Conservation (phyloP, 2,888 invertebrate species). For the Drosophila recens region DNA sequence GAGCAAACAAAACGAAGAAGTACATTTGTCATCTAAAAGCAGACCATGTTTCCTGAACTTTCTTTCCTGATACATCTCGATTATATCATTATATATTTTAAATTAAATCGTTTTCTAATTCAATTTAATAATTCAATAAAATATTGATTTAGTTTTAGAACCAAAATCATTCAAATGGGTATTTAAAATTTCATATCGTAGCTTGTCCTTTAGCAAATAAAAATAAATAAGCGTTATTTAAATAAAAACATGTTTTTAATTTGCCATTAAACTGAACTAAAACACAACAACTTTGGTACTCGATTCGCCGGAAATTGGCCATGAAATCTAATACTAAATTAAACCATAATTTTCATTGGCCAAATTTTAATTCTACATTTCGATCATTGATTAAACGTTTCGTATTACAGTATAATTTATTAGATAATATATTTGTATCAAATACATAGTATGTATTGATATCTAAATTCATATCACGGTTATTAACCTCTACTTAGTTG, state of each 20-base stretch:
- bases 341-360: slow-evolving; percentile 5
- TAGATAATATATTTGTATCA: not conserved
- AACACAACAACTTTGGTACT: not conserved
- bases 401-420: slow-evolving; percentile 9
- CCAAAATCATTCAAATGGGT: slow-evolving; percentile 25
- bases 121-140: no score
- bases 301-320: not conserved
- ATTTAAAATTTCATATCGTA: no score
- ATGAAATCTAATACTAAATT: not conserved
- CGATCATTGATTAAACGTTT: slow-evolving; percentile 15
- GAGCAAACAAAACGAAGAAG: not conserved
- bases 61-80: not conserved
- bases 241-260: not conserved
- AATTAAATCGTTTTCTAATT: no score
- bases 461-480: slow-evolving; percentile 6
- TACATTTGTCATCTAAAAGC: not conserved
- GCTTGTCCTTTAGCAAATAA: not conserved
- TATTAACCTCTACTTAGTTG: slow-evolving; percentile 13
- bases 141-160: not conserved
- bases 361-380: slow-evolving; percentile 4
- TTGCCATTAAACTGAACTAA: not conserved
- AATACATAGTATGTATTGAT: slow-evolving; percentile 1
- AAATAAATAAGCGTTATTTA: not conserved
- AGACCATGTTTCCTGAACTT: no score
- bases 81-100: not conserved